Evolutionary conservation across 2,797 vertebrate genomes (phyloP).

Genomic region (Eleutherodactylus coqui): DNA sequence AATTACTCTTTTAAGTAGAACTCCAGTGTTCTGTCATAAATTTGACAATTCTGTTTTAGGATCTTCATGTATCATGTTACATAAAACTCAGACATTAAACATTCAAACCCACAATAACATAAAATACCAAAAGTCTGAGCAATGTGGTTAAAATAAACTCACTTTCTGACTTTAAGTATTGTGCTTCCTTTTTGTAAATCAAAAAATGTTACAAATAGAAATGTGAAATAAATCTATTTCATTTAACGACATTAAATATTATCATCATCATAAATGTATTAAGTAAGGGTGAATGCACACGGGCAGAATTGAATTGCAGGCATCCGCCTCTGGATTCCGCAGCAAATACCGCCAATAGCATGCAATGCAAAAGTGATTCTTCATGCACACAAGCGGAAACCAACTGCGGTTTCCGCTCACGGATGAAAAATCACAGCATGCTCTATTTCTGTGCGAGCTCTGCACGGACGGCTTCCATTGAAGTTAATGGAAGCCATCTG

Average conservation of each 20-base stretch:
- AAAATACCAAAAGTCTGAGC: neutral
- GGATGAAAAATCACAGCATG: too few relatives aligned
- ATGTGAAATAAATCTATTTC: neutral
- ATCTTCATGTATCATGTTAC: conserved; percentile 17
- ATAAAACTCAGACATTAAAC: neutral
- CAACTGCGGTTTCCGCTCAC: too few relatives aligned
- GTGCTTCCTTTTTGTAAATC: neutral
- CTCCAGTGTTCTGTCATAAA: conserved; percentile 69
- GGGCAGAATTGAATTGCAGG: too few relatives aligned
- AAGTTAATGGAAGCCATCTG: too few relatives aligned
- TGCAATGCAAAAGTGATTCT: too few relatives aligned
- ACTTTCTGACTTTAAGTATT: neutral
- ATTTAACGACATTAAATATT: neutral
- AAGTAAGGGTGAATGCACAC: too few relatives aligned
- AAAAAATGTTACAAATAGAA: neutral
- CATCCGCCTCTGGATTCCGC: too few relatives aligned
- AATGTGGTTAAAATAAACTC: neutral
- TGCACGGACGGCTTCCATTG: too few relatives aligned
- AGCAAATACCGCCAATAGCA: too few relatives aligned
- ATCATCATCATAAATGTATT: neutral
- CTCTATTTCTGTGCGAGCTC: too few relatives aligned
- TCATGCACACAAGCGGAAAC: too few relatives aligned
- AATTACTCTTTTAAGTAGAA: conserved; percentile 70
- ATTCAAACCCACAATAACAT: neutral
- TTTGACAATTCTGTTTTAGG: conserved; percentile 6